phyloP scores from a whole-genome alignment of 2,888 invertebrate genomes.

The Nesidiocoris tenuis region DNA sequence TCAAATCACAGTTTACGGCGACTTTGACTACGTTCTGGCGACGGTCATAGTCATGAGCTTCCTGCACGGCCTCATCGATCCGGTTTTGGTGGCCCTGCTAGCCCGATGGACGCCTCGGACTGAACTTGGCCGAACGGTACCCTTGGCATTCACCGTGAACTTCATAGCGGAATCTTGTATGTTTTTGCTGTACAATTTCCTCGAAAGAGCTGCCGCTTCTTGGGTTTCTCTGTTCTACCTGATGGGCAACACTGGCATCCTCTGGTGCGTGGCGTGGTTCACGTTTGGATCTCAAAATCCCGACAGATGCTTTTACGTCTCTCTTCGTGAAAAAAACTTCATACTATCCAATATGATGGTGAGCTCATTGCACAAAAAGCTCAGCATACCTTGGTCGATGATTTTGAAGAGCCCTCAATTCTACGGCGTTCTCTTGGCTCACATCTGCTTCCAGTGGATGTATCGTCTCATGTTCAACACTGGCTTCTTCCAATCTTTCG shows the following conservation, averaged over 20 bases:
- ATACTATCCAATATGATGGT: not conserved
- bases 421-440: slow-evolving; percentile 11
- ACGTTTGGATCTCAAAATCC: slow-evolving; percentile 23
- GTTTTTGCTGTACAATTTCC: slow-evolving; percentile 1
- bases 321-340: not conserved
- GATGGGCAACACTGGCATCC: slow-evolving; percentile 12
- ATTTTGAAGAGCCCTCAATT: slow-evolving; percentile 12
- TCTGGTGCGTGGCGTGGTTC: slow-evolving; percentile 38
- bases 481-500: not conserved
- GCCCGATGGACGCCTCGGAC: slow-evolving; percentile 12
- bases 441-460: not conserved
- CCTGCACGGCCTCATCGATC: slow-evolving; percentile 16
- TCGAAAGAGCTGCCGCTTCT: slow-evolving; percentile 1
- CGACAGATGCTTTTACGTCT: slow-evolving; percentile 15
- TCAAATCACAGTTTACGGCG: not conserved
- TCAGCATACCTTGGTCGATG: slow-evolving; percentile 1
- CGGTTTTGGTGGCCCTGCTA: not conserved
- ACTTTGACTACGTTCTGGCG: not conserved
- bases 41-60: not conserved
- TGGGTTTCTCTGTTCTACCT: slow-evolving; percentile 20
- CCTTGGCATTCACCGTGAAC: not conserved
- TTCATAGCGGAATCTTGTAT: not conserved
- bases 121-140: slow-evolving; percentile 23
- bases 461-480: not conserved
- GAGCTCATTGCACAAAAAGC: not conserved